These are phyloP conservation scores for Thecocarcelia acutangulata DNA, from an alignment of 2,888 invertebrate species.

Conservation along the genomic window DNA sequence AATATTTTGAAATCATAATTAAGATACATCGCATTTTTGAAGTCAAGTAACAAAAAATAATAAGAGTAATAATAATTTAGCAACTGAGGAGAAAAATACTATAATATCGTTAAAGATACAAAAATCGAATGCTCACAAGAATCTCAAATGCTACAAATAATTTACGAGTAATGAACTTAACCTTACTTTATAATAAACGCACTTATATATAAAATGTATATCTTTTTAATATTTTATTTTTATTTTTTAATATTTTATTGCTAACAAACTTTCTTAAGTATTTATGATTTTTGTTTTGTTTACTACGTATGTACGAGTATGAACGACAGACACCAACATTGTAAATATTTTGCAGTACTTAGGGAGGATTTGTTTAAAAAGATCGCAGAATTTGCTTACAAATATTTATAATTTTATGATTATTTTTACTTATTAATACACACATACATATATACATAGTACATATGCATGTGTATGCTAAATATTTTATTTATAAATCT, in stretches of 20 bases:
- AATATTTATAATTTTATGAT: slow-evolving; percentile 9
- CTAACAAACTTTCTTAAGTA: slow-evolving; percentile 21
- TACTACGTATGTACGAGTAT: slow-evolving; percentile 52
- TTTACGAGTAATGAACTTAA: slow-evolving; percentile 13
- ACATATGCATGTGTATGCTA: slow-evolving; percentile 15
- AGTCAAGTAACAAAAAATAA: slow-evolving; percentile 14
- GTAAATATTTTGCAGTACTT: slow-evolving; percentile 11
- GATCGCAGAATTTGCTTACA: slow-evolving; percentile 14
- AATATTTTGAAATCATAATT: no score
- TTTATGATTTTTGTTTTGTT: slow-evolving; percentile 2
- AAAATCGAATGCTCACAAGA: not conserved
- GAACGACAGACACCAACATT: slow-evolving; percentile 56
- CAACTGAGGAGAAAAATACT: not conserved
- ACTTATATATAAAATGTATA: slow-evolving; percentile 24
- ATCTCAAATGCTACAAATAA: not conserved
- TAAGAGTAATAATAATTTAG: not conserved
- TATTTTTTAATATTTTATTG: slow-evolving; percentile 21
- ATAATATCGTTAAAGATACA: not conserved
- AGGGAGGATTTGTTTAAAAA: slow-evolving; percentile 9
- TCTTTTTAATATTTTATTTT: slow-evolving; percentile 17
- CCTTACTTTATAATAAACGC: slow-evolving; percentile 20
- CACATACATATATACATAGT: slow-evolving; percentile 39
- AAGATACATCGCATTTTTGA: slow-evolving; percentile 21
- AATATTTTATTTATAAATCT: slow-evolving; percentile 3
- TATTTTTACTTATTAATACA: slow-evolving; percentile 14